These are phyloP conservation scores for Cydia amplana DNA, from an alignment of 1,140 invertebrate genomes.

Conservation along the genomic window DNA sequence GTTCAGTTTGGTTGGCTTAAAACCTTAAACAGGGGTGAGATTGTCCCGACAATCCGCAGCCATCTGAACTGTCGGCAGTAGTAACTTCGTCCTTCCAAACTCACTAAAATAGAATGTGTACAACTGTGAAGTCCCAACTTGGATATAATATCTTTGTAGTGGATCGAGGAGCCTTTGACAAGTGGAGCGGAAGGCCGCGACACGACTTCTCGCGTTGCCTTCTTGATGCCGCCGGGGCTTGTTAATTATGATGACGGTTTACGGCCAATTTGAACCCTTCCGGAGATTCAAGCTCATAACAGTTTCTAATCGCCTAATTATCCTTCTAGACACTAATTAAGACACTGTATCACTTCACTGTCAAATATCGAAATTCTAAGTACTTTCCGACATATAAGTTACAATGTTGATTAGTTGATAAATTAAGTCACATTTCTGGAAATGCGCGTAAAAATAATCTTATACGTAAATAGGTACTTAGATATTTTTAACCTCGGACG, in stretches of 20 bases:
- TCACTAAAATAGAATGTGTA: constrained; percentile 32
- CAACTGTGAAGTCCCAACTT: constrained; percentile 33
- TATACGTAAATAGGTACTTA: too few relatives aligned
- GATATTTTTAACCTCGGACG: too few relatives aligned
- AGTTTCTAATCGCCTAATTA: constrained; percentile 16
- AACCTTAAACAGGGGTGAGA: constrained; percentile 15
- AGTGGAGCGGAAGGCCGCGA: constrained; percentile 22
- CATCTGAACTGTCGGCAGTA: constrained; percentile 23
- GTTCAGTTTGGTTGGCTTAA: constrained; percentile 30
- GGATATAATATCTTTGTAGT: constrained; percentile 35
- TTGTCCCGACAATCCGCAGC: constrained; percentile 13
- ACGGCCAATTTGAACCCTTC: constrained; percentile 28
- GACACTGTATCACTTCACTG: not conserved
- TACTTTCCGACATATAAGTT: too few relatives aligned
- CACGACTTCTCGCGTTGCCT: constrained; percentile 28
- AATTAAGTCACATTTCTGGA: too few relatives aligned
- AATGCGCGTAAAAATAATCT: too few relatives aligned
- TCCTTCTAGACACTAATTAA: not conserved
- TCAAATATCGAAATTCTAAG: too few relatives aligned
- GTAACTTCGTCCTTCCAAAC: constrained; percentile 30
- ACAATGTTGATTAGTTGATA: too few relatives aligned
- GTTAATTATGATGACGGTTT: constrained; percentile 31
- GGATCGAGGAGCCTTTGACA: constrained; percentile 34
- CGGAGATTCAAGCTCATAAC: constrained; percentile 22
- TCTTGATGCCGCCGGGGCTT: constrained; percentile 22